Percentiles rank a stretch among this genome's conserved stretches.
Conservation (phyloP, 2,113 vertebrate species). For the Mirounga angustirostris region DNA sequence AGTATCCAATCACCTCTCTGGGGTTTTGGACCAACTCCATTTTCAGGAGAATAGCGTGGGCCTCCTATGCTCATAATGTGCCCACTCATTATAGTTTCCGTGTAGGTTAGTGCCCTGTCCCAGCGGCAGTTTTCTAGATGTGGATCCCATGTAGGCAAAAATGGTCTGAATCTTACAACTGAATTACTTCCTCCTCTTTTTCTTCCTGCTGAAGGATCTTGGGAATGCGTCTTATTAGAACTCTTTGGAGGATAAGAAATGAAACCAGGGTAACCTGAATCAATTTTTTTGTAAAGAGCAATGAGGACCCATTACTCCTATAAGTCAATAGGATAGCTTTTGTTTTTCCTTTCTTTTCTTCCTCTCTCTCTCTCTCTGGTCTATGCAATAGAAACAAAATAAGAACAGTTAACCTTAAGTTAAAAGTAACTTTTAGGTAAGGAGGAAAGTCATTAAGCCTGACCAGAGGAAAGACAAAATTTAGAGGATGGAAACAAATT, state of each 20-base stretch:
- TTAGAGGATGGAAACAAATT: neutral
- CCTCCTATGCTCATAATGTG: neutral
- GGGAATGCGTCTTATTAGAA: neutral
- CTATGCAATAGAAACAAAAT: neutral
- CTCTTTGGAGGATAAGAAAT: neutral
- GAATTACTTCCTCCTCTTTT: neutral
- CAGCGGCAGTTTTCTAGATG: neutral
- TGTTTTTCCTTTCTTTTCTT: neutral
- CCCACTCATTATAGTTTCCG: neutral
- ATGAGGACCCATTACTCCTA: neutral
- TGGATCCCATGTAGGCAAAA: neutral
- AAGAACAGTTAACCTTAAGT: neutral
- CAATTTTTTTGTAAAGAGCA: neutral
- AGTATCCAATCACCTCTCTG: neutral
- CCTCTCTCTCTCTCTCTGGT: neutral
- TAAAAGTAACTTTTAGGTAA: conserved; percentile 30
- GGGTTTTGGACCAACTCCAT: neutral
- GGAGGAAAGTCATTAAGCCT: conserved; percentile 28
- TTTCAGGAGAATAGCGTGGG: neutral
- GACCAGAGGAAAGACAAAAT: neutral
- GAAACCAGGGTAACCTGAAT: neutral
- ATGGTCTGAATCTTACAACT: neutral
- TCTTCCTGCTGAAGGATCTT: neutral
- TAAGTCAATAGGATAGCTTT: neutral
- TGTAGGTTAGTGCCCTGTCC: neutral